Evolutionary conservation across 1,140 invertebrate species (phyloP), one percentile per base, ranked within the genome.

Genomic region (Coelopa frigida): DNA sequence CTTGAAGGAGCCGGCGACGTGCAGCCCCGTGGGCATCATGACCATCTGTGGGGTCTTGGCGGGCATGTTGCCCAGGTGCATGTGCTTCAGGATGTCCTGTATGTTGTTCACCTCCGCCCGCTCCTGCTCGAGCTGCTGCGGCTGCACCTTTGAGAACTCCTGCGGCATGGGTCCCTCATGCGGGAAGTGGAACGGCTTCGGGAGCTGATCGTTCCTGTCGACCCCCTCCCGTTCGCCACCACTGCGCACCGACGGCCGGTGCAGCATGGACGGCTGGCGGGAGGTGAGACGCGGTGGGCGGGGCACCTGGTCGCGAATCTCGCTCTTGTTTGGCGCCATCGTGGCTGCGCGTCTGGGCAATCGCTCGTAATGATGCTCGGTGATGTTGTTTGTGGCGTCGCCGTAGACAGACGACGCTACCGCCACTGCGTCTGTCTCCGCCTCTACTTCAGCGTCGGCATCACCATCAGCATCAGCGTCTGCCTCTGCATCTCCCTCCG

Each of bases 131-230:
- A 35, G 47, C 22, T n/a, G 49, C 29, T 31, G 49, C 47, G 11
- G 46, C 44, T 36, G 52, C 47, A 11, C 40, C 27, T 65, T 66
- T 27, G 58, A 60, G 41, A 66, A 66, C 32, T 66, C 59, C 35
- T 66, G 59, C 14, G 62, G 62, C 42, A 61, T 2, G 0, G 62
- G 59, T 1, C 62, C 62, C 0, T 66, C 62, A 29, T 53, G 56
- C n/a, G 62, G 62, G 52, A 62, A 66, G 53, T 66, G 62, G 39
- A 66, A 66, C 1, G 62, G 62, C 18, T 66, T 66, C 4, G 62
- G 62, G 20, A 55, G 57, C 18, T 48, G 54, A 1, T 59, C 58
- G 17, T 66, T 46, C 49, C 29, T 11, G 21, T n/a, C n/a, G n/a
- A n/a, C n/a, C n/a, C n/a, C n/a, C n/a, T n/a, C n/a, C n/a, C n/a